Conservation (phyloP, 2,797 vertebrate genomes). For the Sparus aurata region DNA sequence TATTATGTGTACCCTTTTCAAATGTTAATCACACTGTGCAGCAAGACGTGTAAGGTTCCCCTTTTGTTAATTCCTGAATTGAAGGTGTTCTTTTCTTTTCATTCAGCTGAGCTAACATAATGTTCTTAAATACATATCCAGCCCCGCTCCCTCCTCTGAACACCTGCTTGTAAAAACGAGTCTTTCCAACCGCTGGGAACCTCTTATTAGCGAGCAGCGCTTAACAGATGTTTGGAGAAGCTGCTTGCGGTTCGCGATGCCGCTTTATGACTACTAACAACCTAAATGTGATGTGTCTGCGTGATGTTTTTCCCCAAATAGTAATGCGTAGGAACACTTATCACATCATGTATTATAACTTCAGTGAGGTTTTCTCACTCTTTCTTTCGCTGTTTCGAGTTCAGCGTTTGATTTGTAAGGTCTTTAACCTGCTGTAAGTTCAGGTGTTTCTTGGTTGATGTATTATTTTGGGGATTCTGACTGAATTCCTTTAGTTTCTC, state of each 20-base stretch:
- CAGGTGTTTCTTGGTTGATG: not conserved
- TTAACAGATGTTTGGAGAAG: slow-evolving; percentile 60
- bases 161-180: slow-evolving; percentile 60
- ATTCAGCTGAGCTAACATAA: slow-evolving; percentile 26
- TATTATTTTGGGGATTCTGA: not conserved
- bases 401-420: not conserved
- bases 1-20: slow-evolving; percentile 23
- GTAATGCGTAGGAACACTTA: slow-evolving; percentile 2
- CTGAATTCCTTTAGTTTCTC: too few relatives aligned
- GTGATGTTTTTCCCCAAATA: slow-evolving; percentile 18
- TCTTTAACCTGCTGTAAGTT: not conserved
- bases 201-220: slow-evolving; percentile 47
- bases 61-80: slow-evolving; percentile 21
- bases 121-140: slow-evolving; percentile 31
- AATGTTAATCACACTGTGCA: slow-evolving; percentile 30
- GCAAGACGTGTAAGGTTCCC: not conserved
- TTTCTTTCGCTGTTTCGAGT: not conserved
- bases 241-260: slow-evolving; percentile 15
- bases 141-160: slow-evolving; percentile 31
- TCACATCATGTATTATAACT: slow-evolving; percentile 6
- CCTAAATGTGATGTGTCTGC: slow-evolving; percentile 7
- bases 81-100: slow-evolving; percentile 20
- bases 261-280: slow-evolving; percentile 36
- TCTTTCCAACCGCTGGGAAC: slow-evolving; percentile 37
- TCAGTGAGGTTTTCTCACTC: not conserved